Conservation (phyloP, 53 echinoderm and acorn worm genomes). For the Temnopleurus reevesii region DNA sequence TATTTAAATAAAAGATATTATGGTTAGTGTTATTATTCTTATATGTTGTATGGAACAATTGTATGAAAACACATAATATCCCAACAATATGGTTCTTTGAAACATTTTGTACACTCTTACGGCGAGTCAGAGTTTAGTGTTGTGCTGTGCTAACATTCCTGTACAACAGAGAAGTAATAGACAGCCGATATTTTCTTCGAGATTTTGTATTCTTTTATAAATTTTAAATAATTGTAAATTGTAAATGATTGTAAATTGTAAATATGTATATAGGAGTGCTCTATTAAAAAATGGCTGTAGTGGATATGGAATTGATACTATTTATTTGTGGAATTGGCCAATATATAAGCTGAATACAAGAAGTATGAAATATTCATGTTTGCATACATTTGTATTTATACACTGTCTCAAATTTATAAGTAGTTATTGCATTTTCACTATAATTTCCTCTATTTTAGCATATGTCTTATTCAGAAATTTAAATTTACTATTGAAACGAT, state of each 20-base stretch:
- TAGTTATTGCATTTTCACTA: background rate
- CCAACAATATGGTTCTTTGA: background rate
- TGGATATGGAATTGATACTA: background rate
- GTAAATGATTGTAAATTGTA: background rate
- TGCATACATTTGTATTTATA: background rate
- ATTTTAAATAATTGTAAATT: background rate
- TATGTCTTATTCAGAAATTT: too few relatives aligned
- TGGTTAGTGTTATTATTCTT: too few relatives aligned
- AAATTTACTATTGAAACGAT: background rate
- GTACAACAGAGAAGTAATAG: background rate
- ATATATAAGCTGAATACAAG: background rate
- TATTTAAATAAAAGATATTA: too few relatives aligned
- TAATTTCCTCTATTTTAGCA: too few relatives aligned
- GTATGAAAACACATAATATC: background rate
- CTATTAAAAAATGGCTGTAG: too few relatives aligned
- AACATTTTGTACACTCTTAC: background rate
- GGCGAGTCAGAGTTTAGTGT: background rate
- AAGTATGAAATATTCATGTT: background rate
- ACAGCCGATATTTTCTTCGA: background rate
- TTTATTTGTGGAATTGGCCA: background rate
- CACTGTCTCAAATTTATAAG: background rate
- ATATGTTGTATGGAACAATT: background rate
- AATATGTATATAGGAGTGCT: background rate
- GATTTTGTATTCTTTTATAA: background rate
- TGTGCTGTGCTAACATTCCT: constrained; percentile 3